Evolutionary conservation across 2,888 invertebrate species (phyloP).

Genomic region (Serripes groenlandicus): DNA sequence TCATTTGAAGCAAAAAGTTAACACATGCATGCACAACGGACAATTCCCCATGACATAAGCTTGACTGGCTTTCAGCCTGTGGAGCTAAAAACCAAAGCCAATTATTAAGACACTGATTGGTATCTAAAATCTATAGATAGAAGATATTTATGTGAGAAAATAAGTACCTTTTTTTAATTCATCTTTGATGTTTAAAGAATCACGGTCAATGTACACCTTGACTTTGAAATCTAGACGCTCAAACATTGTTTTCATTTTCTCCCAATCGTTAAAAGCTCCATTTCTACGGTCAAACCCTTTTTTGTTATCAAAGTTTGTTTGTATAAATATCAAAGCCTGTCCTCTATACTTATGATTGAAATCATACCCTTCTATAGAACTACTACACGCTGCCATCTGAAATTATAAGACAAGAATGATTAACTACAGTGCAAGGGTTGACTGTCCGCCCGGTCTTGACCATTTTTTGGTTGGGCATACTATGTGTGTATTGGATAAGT

Average conservation of each 20-base stretch:
- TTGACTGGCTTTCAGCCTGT: too few relatives aligned
- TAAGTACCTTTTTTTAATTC: conserved; percentile 28
- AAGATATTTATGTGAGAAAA: too few relatives aligned
- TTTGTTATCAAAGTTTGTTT: background rate
- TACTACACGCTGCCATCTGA: background rate
- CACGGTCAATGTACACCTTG: conserved; percentile 14
- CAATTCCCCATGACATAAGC: too few relatives aligned
- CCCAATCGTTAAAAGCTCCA: conserved; percentile 6
- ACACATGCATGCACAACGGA: too few relatives aligned
- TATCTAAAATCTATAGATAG: too few relatives aligned
- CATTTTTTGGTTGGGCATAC: background rate
- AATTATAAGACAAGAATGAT: background rate
- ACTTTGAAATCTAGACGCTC: conserved; percentile 32
- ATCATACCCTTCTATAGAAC: conserved; percentile 1
- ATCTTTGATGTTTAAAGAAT: conserved; percentile 1
- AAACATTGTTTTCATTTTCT: conserved; percentile 29
- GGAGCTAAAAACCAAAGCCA: too few relatives aligned
- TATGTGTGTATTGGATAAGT: background rate
- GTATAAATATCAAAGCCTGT: conserved; percentile 24
- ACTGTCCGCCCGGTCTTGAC: too few relatives aligned
- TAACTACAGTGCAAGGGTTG: too few relatives aligned
- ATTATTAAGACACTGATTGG: too few relatives aligned
- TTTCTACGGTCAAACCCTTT: background rate
- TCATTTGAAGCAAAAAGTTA: too few relatives aligned
- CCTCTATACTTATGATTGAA: conserved; percentile 30